Percentiles rank a stretch among this genome's conserved stretches.
Evolutionary conservation across 2,113 vertebrate genomes (phyloP).

Genomic region (Gallinago undulata): DNA sequence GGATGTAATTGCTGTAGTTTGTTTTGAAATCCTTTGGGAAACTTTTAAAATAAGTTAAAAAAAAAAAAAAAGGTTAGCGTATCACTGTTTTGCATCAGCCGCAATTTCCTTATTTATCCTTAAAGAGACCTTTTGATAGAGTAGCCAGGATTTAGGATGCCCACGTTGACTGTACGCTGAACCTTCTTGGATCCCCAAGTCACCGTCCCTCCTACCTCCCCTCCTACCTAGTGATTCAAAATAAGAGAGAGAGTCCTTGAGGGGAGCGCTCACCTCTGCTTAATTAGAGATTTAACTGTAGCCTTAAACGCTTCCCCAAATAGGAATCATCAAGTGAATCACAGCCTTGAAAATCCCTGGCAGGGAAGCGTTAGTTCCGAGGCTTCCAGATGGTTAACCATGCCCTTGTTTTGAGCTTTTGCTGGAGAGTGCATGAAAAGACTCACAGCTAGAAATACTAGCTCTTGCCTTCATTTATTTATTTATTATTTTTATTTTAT

Average conservation of each 20-base stretch:
- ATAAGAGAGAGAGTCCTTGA: not conserved
- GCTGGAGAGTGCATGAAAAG: not conserved
- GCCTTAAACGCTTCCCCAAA: not conserved
- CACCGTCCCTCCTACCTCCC: not conserved
- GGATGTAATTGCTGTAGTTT: not conserved
- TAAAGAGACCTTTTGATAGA: not conserved
- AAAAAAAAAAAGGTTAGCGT: not conserved
- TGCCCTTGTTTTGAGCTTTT: constrained; percentile 46
- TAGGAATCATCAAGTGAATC: constrained; percentile 1
- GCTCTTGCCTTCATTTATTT: not conserved
- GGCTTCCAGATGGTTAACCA: constrained; percentile 47
- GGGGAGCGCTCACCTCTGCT: not conserved
- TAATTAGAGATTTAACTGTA: not conserved
- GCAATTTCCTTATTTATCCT: not conserved
- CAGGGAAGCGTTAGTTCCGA: not conserved
- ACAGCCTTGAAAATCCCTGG: constrained; percentile 40
- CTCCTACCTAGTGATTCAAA: not conserved
- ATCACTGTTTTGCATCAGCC: not conserved
- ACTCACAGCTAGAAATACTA: constrained; percentile 1
- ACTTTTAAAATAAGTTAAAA: not conserved
- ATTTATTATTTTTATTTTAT: not conserved
- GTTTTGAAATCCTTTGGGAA: not conserved
- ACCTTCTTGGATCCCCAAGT: not conserved
- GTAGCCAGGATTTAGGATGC: not conserved
- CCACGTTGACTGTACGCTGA: not conserved